phyloP scores from a whole-genome alignment of 1,140 invertebrate genomes.

The Dinothrombium tinctorium region DNA sequence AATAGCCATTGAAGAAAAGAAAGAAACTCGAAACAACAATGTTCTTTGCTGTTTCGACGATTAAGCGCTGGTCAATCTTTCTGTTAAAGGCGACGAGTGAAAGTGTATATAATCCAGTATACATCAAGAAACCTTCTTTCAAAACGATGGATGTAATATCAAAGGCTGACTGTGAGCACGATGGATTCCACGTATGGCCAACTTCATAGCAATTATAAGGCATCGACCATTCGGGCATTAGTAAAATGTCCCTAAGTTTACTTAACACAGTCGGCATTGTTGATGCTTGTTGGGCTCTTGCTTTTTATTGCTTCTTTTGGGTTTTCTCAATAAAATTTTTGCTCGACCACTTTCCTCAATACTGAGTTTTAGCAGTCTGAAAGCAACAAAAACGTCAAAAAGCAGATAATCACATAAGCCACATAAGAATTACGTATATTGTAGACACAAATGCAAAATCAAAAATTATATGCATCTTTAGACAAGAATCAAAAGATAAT shows the following conservation, averaged over 20 bases:
- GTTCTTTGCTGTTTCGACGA: background rate
- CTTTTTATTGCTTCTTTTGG: too few species aligned
- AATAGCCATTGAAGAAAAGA: background rate
- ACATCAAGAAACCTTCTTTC: slow-evolving; percentile 1
- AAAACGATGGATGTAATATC: background rate
- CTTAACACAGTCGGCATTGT: slow-evolving; percentile 27
- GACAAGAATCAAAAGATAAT: too few species aligned
- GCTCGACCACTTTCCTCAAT: too few species aligned
- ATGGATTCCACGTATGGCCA: slow-evolving; percentile 42
- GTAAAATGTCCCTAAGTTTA: slow-evolving; percentile 23
- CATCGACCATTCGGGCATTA: slow-evolving; percentile 19
- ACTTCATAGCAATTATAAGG: slow-evolving; percentile 36
- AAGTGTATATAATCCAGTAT: slow-evolving; percentile 1
- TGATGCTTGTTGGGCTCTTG: too few species aligned
- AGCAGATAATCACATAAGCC: too few species aligned
- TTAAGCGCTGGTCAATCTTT: background rate
- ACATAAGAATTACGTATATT: too few species aligned
- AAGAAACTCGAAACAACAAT: background rate
- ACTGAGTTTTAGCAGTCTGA: too few species aligned
- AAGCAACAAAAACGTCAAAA: too few species aligned
- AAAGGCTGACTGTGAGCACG: background rate
- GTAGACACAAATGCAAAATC: too few species aligned
- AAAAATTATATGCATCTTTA: too few species aligned
- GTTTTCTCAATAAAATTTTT: too few species aligned
- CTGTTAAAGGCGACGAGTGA: background rate